Evolutionary conservation across 2,113 vertebrate species (phyloP).

Genomic region (Equus przewalskii): DNA sequence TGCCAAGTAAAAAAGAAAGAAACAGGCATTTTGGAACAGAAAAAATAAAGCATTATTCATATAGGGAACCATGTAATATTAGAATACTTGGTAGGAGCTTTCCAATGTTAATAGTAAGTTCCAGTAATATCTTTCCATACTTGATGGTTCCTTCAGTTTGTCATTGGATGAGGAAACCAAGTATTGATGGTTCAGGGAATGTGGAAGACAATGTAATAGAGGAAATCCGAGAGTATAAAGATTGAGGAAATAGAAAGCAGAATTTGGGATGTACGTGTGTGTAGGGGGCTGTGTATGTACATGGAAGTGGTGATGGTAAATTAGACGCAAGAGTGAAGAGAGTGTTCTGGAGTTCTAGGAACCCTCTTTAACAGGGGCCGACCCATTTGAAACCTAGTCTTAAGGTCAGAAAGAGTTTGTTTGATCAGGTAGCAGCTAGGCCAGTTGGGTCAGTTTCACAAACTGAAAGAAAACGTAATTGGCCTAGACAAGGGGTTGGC

Average conservation of each 20-base stretch:
- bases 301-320: background rate
- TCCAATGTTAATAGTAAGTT: background rate
- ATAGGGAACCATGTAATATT: background rate
- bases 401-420: slow-evolving; percentile 35
- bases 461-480: slow-evolving; percentile 62
- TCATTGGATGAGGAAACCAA: background rate
- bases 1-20: background rate
- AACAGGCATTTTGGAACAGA: background rate
- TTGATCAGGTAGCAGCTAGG: slow-evolving; percentile 14
- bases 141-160: background rate
- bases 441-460: slow-evolving; percentile 56
- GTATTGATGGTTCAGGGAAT: background rate
- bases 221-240: background rate
- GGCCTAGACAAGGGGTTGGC: slow-evolving; percentile 56
- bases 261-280: background rate
- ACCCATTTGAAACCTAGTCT: slow-evolving; percentile 22
- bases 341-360: background rate
- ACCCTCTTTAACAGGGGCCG: background rate
- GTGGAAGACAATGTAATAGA: background rate
- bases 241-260: background rate
- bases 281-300: background rate
- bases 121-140: background rate
- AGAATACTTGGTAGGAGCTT: slow-evolving; percentile 2
- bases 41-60: background rate
- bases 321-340: background rate